Evolutionary conservation across 2,888 invertebrate species (phyloP), one percentile per base, ranked within the genome.

Genomic region (Philaethria dido): DNA sequence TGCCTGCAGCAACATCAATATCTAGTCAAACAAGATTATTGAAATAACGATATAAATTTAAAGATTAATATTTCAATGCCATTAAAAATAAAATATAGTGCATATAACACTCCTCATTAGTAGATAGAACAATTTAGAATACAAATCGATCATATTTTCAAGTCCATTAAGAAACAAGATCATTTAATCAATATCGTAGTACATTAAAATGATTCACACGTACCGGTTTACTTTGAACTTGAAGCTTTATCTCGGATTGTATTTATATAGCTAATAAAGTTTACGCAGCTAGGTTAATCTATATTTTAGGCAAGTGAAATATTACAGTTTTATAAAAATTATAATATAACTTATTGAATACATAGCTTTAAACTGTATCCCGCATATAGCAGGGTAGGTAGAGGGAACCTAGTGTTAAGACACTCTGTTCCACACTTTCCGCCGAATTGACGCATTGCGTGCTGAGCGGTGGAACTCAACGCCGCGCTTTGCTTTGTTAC

Each of bases 181-280:
- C 68, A 69, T 54, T 62, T 68, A 64, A 72, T 69, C 65, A 67
- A 65, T 67, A 64, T 70, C 61, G 62, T 63, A 68, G 55, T 62
- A 70, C 70, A 73, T 73, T 75, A 71, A 69, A 72, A 68, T 69
- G 64, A 72, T 74, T 76, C 76, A 75, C 73, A 74, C 72, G 73
- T 69, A 71, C 62, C 73, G 75, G 71, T 62, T 68, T 66, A 66
- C 73, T 75, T 74, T 74, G 74, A 74, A 75, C 69, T 73, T 70
- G 67, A 55, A 18, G 42, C 13, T 62, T 64, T 68, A 69, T 68
- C 69, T 67, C 4, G 13, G 50, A 59, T 29, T 29, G 50, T 50
- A 48, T 57, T 25, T n/a, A 18, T 59, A 65, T 33, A 65, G 29
- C 59, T 11, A 36, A 48, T 50, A 55, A 16, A 16, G 14, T 18